A percentile compares a stretch with the other conserved stretches of the same genome.
Evolutionary conservation across 2,797 vertebrate genomes (phyloP).

Genomic region (Echeneis naucrates): DNA sequence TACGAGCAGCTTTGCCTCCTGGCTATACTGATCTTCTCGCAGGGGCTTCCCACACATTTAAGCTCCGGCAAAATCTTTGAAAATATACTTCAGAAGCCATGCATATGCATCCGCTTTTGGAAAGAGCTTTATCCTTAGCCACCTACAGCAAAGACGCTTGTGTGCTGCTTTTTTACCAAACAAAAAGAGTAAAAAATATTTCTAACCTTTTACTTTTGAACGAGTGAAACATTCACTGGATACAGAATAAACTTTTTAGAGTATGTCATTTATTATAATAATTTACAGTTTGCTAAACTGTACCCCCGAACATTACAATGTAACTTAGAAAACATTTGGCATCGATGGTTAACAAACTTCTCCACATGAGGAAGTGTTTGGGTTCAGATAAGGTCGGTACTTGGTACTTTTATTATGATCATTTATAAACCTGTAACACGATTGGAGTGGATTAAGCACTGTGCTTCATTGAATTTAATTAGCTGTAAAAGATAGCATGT

Average conservation of each 20-base stretch:
- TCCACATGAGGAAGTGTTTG: neutral
- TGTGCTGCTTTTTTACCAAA: conserved; percentile 22
- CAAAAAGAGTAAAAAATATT: conserved; percentile 35
- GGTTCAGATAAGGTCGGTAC: neutral
- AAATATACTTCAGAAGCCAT: conserved; percentile 44
- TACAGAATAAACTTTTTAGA: conserved; percentile 23
- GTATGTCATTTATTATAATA: conserved; percentile 15
- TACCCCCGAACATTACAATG: neutral
- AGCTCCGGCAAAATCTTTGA: conserved; percentile 41
- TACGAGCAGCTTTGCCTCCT: conserved; percentile 56
- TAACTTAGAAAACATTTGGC: neutral
- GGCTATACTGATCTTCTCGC: conserved; percentile 29
- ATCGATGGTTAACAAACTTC: neutral
- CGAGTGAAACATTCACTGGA: conserved; percentile 28
- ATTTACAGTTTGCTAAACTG: neutral
- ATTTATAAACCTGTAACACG: neutral
- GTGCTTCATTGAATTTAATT: no score
- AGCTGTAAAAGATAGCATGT: neutral
- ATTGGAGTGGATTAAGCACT: neutral
- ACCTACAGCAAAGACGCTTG: conserved; percentile 47
- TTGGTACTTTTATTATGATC: neutral
- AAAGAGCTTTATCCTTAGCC: conserved; percentile 51
- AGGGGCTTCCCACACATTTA: conserved; percentile 57
- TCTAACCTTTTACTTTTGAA: conserved; percentile 29
- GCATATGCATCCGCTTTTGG: conserved; percentile 25